Conservation (phyloP, 92 coral and sea anemone species). For the Anthopleura xanthogrammica region DNA sequence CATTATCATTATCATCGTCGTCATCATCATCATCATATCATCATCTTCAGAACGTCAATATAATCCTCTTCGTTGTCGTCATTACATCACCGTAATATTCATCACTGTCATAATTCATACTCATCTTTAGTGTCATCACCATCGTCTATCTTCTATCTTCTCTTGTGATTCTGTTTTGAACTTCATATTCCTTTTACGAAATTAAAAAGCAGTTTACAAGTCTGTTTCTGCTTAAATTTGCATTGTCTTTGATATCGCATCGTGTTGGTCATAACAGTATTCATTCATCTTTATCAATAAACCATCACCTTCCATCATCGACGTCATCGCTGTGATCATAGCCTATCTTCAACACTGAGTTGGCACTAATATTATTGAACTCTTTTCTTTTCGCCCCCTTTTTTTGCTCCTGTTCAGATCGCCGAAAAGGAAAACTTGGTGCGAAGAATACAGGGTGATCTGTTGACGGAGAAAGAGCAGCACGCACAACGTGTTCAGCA, state of each 20-base stretch:
- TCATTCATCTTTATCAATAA: neutral
- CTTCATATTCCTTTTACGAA: no score
- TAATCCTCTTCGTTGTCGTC: neutral
- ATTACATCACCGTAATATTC: neutral
- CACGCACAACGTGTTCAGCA: conserved; percentile 99
- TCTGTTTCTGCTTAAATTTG: neutral
- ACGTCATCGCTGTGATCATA: neutral
- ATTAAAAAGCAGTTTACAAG: no score
- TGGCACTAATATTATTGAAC: neutral
- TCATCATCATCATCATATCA: neutral
- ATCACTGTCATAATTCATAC: neutral
- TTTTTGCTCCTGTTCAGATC: conserved; percentile 21
- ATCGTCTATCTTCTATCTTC: neutral
- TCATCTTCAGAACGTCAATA: neutral
- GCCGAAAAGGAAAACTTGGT: conserved; percentile 74
- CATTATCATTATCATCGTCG: neutral
- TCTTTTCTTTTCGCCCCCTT: neutral
- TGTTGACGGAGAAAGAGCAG: conserved; percentile 92
- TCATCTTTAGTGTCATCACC: neutral
- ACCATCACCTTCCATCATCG: neutral
- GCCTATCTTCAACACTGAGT: neutral
- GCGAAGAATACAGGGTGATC: conserved; percentile 74
- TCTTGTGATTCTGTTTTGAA: neutral
- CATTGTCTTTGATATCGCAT: no score
- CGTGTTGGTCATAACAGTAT: no score